Evolutionary conservation across 2,797 vertebrate genomes (phyloP).

Genomic region (Phataginus tricuspis): DNA sequence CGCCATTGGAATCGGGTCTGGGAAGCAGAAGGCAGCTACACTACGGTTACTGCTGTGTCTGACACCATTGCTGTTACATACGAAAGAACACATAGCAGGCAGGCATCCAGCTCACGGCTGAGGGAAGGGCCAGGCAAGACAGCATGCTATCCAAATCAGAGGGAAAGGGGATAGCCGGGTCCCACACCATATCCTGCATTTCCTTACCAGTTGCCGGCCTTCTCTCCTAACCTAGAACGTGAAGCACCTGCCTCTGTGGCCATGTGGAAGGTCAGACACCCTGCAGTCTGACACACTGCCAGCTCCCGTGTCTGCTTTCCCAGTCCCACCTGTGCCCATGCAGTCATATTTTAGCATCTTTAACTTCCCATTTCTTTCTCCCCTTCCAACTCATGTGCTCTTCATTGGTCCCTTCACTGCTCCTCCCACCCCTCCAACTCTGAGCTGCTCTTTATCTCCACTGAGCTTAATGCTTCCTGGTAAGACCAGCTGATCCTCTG

Average conservation of each 20-base stretch:
- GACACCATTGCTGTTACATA: no score
- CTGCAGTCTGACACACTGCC: not conserved
- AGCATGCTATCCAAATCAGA: rapidly evolving
- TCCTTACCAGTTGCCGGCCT: not conserved
- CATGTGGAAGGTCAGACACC: not conserved
- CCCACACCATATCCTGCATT: not conserved
- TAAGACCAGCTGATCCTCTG: conserved; percentile 70
- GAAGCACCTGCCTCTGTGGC: not conserved
- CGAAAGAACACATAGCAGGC: not conserved
- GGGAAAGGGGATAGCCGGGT: not conserved
- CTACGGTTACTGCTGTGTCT: no score
- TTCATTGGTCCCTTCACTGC: not conserved
- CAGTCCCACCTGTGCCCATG: rapidly evolving
- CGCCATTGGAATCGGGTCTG: no score
- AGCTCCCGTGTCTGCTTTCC: not conserved
- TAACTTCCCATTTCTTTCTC: not conserved
- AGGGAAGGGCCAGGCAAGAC: not conserved
- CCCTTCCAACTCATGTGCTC: not conserved
- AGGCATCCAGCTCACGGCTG: not conserved
- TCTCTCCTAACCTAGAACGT: not conserved
- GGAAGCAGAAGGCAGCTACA: no score
- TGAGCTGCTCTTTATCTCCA: conserved; percentile 30
- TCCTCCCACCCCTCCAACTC: not conserved
- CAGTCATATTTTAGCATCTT: not conserved
- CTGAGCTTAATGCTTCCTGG: conserved; percentile 52